Evolutionary conservation across 2,797 vertebrate species (phyloP), one percentile per base, ranked within the genome.

Genomic region (Psittacula echo): DNA sequence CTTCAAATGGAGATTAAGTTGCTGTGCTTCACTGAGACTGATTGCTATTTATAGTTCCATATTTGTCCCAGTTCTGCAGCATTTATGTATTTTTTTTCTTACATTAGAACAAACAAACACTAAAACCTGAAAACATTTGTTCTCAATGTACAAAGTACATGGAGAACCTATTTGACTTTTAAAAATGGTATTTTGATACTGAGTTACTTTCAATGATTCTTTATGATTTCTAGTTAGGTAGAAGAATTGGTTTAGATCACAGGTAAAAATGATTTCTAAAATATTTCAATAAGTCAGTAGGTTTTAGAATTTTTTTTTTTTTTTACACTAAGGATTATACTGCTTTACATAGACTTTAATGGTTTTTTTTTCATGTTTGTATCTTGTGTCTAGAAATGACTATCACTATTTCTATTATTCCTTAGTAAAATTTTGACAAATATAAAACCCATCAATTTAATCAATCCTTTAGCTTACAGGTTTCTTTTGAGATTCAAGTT

Each of bases 11-110:
- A 94, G 92, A 95, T 95, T 87, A 95, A 89, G 90, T 89, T 74
- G 90, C 88, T 92, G 92, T 82, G 95, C 91, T 91, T 96, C 87
- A 77, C 80, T 83, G 95, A 90, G 87, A 89, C 64, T 89, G 91
- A 71, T 37, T 93, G 72, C 88, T 96, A 95, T 95, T 96, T 96
- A 96, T 90, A 96, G 90, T 93, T 24, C 67, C 39, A 18, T 94
- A 93, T 96, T 94, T 96, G 95, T 94, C 94, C 91, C 80, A 94
- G 74, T 96, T 97, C 82, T 91, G 64, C 76, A 94, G 67, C 39
- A 87, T 91, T 96, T 91, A 85, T 85, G 75, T 50, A 61, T 94
- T 90, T 92, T 91, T 91, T 93, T 92, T 54, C 77, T 76, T 91
- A 85, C 48, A 79, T 90, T 85, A 93, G 83, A 97, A 90, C 66